Evolutionary conservation across 2,888 invertebrate species (phyloP).

Genomic region (Metalampra italica): DNA sequence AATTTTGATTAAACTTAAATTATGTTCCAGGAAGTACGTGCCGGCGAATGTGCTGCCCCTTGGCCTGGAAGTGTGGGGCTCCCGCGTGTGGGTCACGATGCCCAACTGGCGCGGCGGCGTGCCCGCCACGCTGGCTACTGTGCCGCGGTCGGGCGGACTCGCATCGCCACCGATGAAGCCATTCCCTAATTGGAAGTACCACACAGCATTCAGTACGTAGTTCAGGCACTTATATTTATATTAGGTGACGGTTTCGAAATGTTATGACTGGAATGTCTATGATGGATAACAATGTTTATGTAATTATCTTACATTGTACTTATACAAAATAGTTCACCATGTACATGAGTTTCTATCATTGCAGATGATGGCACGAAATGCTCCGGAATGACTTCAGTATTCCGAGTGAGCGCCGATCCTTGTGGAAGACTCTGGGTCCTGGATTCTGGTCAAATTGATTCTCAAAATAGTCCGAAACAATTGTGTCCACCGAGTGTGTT

Average conservation of each 20-base stretch:
- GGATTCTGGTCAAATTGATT: conserved; percentile 87
- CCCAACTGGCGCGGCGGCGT: conserved; percentile 88
- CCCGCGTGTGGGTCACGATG: conserved; percentile 85
- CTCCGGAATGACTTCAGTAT: conserved; percentile 85
- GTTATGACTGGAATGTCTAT: too few relatives aligned
- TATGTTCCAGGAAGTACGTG: conserved; percentile 73
- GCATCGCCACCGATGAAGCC: conserved; percentile 81
- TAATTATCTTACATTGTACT: too few relatives aligned
- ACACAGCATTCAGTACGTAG: conserved; percentile 73
- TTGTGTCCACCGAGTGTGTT: conserved; percentile 86
- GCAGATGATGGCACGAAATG: conserved; percentile 71
- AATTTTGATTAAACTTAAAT: too few relatives aligned
- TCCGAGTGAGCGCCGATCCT: conserved; percentile 84
- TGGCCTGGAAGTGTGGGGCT: conserved; percentile 83
- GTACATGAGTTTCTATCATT: conserved; percentile 15
- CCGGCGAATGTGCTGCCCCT: conserved; percentile 86
- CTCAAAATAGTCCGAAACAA: conserved; percentile 81
- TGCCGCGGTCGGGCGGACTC: conserved; percentile 78
- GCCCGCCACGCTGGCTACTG: conserved; percentile 84
- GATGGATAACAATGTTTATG: not conserved
- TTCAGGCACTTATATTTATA: too few relatives aligned
- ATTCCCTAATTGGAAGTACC: conserved; percentile 87
- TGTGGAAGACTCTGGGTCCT: conserved; percentile 89
- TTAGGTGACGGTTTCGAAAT: not conserved
- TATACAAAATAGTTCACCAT: too few relatives aligned